Evolutionary conservation across 2,888 invertebrate species (phyloP).

Genomic region (Drosophila prostipennis): DNA sequence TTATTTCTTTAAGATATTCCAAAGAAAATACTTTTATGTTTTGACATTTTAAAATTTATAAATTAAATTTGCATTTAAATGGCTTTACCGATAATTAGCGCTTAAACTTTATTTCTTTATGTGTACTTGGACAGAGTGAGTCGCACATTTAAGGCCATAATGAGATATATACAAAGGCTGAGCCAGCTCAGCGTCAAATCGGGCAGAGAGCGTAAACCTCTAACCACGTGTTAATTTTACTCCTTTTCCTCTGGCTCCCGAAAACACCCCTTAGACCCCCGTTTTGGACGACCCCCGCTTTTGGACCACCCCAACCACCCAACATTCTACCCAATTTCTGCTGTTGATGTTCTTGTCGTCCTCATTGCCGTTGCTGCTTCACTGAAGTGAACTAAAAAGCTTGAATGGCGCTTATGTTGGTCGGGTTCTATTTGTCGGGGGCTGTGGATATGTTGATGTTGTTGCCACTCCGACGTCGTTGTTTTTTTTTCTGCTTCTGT

Average conservation of each 20-base stretch:
- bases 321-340: constrained; percentile 37
- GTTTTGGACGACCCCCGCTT: too few species aligned
- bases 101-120: background rate
- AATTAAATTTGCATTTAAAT: too few species aligned
- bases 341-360: constrained; percentile 51
- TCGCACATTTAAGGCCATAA: constrained; percentile 66
- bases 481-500: constrained; percentile 33
- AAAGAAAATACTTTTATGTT: too few species aligned
- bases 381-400: constrained; percentile 71
- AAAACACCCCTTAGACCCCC: background rate
- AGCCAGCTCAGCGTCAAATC: constrained; percentile 67
- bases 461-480: constrained; percentile 14
- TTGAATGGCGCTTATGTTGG: constrained; percentile 75
- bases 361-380: constrained; percentile 45
- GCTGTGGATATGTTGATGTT: constrained; percentile 54
- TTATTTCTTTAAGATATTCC: too few species aligned
- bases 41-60: too few species aligned
- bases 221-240: constrained; percentile 77
- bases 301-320: background rate
- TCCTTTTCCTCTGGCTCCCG: constrained; percentile 48
- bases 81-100: background rate
- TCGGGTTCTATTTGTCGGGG: constrained; percentile 65
- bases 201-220: constrained; percentile 70
- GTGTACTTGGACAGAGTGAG: constrained; percentile 24
- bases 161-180: constrained; percentile 72